Percentiles rank a stretch among this genome's conserved stretches.
Conservation (phyloP, 2,797 vertebrate species). For the Protosalanx chinensis region DNA sequence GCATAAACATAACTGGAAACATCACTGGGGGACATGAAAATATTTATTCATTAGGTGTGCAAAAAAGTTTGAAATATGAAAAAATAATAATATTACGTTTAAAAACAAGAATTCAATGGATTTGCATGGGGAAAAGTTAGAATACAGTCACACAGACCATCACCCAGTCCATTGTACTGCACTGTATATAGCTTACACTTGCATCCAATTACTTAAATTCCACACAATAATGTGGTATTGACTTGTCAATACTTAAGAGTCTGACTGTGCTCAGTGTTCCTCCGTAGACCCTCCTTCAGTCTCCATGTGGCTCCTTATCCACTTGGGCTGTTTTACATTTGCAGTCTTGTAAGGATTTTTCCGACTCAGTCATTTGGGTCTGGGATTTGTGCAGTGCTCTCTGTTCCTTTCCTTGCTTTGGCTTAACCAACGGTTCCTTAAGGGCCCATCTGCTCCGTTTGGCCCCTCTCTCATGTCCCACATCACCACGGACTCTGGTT, state of each 20-base stretch:
- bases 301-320: conserved; percentile 37
- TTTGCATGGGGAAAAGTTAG: not conserved
- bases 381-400: conserved; percentile 56
- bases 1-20: conserved; percentile 36
- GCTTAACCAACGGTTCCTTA: conserved; percentile 56
- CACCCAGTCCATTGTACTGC: not conserved
- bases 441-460: conserved; percentile 61
- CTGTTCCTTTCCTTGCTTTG: conserved; percentile 51
- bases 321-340: conserved; percentile 60
- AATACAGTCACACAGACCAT: not conserved
- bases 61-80: not conserved
- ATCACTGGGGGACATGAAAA: conserved; percentile 49
- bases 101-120: not conserved
- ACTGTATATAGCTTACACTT: too few relatives aligned
- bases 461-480: conserved; percentile 48
- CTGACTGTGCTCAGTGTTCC: conserved; percentile 13
- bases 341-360: conserved; percentile 47
- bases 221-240: not conserved
- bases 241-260: not conserved
- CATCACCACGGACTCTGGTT: conserved; percentile 39
- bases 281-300: conserved; percentile 27
- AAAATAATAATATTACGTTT: not conserved
- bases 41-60: conserved; percentile 66
- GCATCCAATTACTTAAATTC: not conserved
- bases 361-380: conserved; percentile 53